phyloP scores from a whole-genome alignment of 1,140 invertebrate species.

The Saccostrea cuccullata region DNA sequence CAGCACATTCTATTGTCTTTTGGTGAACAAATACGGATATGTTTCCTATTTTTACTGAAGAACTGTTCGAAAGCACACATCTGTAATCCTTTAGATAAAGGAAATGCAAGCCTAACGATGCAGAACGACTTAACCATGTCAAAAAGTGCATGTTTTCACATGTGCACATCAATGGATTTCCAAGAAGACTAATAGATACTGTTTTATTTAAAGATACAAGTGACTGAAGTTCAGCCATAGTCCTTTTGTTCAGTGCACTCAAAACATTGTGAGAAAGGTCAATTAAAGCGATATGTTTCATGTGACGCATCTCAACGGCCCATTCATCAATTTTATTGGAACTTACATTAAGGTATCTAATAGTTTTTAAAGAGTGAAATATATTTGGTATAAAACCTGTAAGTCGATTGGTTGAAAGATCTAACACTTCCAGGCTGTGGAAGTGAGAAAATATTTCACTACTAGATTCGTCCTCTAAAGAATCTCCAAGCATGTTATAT shows the following conservation, averaged over 20 bases:
- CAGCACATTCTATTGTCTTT: slow-evolving; percentile 34
- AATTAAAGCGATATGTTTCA: slow-evolving; percentile 33
- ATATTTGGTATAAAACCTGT: background rate
- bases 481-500: background rate
- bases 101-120: background rate
- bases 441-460: background rate
- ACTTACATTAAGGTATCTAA: slow-evolving; percentile 3
- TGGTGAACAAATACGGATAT: background rate
- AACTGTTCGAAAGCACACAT: background rate
- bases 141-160: slow-evolving; percentile 31
- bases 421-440: background rate
- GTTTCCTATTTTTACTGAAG: background rate
- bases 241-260: background rate
- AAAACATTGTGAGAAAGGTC: slow-evolving; percentile 53
- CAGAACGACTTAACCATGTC: slow-evolving; percentile 41
- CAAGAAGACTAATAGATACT: background rate
- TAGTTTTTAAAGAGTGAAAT: background rate
- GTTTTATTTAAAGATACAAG: background rate
- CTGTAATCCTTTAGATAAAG: background rate
- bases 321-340: background rate
- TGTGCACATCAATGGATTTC: slow-evolving; percentile 37
- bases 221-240: background rate
- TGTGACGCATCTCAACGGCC: background rate
- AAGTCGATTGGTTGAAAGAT: slow-evolving; percentile 16
- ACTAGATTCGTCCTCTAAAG: background rate